Evolutionary conservation across 1,140 invertebrate species (phyloP), one percentile per base, ranked within the genome.

Genomic region (Halictus rubicundus): DNA sequence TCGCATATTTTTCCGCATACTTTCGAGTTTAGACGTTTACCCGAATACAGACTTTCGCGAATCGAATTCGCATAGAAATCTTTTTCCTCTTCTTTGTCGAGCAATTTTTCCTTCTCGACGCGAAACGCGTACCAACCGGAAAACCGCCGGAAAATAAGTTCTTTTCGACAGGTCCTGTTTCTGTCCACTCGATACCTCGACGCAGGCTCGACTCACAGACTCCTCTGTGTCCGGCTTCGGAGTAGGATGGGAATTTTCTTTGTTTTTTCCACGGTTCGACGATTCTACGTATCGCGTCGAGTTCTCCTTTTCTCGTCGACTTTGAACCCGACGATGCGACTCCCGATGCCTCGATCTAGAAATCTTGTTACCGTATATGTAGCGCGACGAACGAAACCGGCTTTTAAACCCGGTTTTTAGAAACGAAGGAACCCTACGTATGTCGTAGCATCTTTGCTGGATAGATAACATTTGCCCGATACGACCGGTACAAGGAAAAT

Each of bases 91-190:
- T n/a, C n/a, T n/a, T n/a, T n/a, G n/a, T n/a, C n/a, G n/a, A n/a
- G n/a, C n/a, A n/a, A n/a, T n/a, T n/a, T n/a, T n/a, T n/a, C n/a
- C n/a, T 42, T 23, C 42, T 19, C 39, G 69, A 61, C 37, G 69
- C 42, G 39, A 42, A 60, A 61, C 54, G 1, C 39, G 27, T 16
- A 6, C 19, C 23, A 10, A 23, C 32, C 37, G 23, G 37, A 37
- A 72, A 72, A 72, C 23, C 69, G 37, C 19, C 27, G 57, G 54
- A 42, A 72, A 72, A 72, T 23, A 61, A 27, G 23, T 72, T 19
- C 37, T 72, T 19, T 19, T n/a, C 25, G 69, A 9, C 23, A 42
- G 27, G 54, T 61, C 19, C 57, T 42, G 59, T 71, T 49, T 23
- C 32, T 37, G 23, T 61, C 6, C 16, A 42, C 23, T 27, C 69